These are phyloP conservation scores for Cataglyphis cursor DNA, from an alignment of 2,888 invertebrate genomes.

Conservation along the genomic window DNA sequence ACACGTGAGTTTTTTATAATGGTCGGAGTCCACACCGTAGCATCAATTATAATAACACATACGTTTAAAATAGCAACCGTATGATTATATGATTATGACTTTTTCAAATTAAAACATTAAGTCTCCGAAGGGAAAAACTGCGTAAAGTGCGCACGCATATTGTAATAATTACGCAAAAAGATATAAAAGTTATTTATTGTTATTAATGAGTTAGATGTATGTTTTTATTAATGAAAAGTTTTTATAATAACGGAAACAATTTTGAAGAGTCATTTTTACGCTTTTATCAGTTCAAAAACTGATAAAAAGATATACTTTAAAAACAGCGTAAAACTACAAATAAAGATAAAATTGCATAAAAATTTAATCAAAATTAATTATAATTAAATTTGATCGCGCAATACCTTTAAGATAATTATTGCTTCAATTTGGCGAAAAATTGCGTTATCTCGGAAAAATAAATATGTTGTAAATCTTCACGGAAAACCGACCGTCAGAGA, in stretches of 20 bases:
- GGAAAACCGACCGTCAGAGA: neutral
- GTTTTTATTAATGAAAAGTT: neutral
- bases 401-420: neutral
- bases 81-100: conserved; percentile 37
- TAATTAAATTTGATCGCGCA: neutral
- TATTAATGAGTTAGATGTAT: neutral
- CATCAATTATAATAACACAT: conserved; percentile 49
- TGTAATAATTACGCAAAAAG: conserved; percentile 21
- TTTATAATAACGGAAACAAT: neutral
- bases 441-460: neutral
- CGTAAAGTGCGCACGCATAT: conserved; percentile 29
- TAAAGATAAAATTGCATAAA: neutral
- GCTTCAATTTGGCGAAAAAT: neutral
- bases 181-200: conserved; percentile 31
- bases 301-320: neutral
- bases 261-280: neutral
- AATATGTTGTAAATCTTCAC: neutral
- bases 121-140: conserved; percentile 21
- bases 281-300: conserved; percentile 3
- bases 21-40: neutral
- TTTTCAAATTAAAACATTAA: conserved; percentile 19
- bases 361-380: neutral
- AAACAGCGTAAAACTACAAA: neutral
- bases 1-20: conserved; percentile 30
- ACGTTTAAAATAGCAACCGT: conserved; percentile 40